phyloP scores from a whole-genome alignment of 2,113 vertebrate species.

The Regulus satrapa region DNA sequence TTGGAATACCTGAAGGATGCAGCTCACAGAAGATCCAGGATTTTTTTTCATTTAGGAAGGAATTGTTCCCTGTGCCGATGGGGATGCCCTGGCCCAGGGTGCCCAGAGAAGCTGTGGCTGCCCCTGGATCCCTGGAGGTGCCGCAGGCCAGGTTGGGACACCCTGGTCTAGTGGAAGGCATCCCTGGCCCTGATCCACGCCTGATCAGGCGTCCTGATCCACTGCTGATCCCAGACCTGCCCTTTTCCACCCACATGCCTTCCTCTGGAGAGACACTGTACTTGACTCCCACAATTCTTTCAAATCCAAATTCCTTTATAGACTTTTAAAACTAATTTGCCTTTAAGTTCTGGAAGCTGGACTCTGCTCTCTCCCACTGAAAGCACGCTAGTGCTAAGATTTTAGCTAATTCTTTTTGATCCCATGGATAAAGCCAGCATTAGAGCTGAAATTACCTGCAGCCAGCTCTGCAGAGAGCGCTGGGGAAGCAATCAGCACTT shows the following conservation, averaged over 20 bases:
- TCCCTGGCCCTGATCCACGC: background rate
- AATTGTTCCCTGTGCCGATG: rapidly evolving
- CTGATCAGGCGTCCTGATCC: too few species aligned
- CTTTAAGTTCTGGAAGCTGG: conserved; percentile 59
- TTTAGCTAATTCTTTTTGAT: conserved; percentile 72
- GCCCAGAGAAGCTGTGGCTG: background rate
- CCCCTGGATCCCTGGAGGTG: background rate
- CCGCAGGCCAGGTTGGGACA: background rate
- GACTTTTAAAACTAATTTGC: conserved; percentile 70
- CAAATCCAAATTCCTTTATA: conserved; percentile 69
- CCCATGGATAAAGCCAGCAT: conserved; percentile 70
- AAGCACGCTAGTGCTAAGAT: conserved; percentile 41
- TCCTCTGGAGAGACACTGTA: background rate
- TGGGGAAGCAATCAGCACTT: conserved; percentile 15
- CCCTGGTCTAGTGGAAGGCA: background rate
- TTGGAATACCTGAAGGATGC: background rate
- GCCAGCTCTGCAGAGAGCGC: conserved; percentile 24
- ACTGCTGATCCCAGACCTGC: background rate
- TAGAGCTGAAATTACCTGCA: conserved; percentile 68
- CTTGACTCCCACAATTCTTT: conserved; percentile 57
- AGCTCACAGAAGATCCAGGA: background rate
- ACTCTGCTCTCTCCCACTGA: conserved; percentile 45
- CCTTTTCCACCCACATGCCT: background rate
- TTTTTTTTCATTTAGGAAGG: background rate
- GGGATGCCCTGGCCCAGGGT: background rate